Conservation (phyloP, 2,113 vertebrate species). For the Sorex araneus region DNA sequence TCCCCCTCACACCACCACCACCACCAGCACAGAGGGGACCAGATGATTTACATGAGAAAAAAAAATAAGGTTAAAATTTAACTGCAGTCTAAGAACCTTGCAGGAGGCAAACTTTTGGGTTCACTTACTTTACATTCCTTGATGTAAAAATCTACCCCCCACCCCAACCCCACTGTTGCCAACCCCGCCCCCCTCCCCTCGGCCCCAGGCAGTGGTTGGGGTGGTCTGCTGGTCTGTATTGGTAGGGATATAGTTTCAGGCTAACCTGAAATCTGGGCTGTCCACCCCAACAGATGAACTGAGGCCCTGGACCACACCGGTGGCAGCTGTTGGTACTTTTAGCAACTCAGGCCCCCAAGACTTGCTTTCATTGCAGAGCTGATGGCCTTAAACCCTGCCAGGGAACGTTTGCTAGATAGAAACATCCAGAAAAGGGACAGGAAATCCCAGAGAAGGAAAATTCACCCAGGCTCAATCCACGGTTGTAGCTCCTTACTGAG, state of each 20-base stretch:
- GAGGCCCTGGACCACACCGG: not conserved
- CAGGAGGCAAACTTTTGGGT: conserved; percentile 62
- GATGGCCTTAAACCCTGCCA: conserved; percentile 58
- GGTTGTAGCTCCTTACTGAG: conserved; percentile 40
- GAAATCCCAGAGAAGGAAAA: conserved; percentile 77
- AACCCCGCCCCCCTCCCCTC: no score
- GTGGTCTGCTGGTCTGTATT: not conserved
- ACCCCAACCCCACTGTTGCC: not conserved
- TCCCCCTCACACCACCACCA: fast-evolving
- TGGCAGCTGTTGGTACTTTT: conserved; percentile 5
- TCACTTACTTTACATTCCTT: conserved; percentile 60
- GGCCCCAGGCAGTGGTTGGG: not conserved
- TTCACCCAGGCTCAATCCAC: conserved; percentile 68
- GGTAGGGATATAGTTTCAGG: not conserved
- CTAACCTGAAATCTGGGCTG: not conserved
- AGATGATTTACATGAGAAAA: conserved; percentile 79
- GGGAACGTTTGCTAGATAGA: conserved; percentile 66
- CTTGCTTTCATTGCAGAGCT: conserved; percentile 43
- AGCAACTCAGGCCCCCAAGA: conserved; percentile 56
- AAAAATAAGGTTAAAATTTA: conserved; percentile 80
- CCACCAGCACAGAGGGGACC: conserved; percentile 31
- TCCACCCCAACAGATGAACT: no score
- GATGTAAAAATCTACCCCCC: not conserved
- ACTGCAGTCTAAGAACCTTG: conserved; percentile 59
- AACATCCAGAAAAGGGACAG: conserved; percentile 74